These are phyloP conservation scores for Hyposmocoma kahamanoa DNA, from an alignment of 1,140 invertebrate genomes.

Conservation along the genomic window DNA sequence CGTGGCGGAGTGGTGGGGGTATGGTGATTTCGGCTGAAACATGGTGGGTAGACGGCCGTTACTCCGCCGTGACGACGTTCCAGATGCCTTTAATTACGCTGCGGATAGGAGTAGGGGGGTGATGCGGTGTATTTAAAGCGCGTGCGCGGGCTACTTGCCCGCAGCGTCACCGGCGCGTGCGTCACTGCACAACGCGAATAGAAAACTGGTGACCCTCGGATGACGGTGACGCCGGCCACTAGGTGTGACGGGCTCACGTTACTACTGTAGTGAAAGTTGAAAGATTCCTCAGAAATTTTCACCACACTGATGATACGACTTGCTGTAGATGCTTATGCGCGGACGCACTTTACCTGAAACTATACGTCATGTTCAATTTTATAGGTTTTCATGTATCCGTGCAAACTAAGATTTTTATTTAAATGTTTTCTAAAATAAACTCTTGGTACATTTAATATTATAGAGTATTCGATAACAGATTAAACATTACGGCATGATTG, in stretches of 20 bases:
- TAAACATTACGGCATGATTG: too few relatives aligned
- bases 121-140: constrained; percentile 31
- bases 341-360: too few relatives aligned
- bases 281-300: not conserved
- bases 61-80: constrained; percentile 34
- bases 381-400: too few relatives aligned
- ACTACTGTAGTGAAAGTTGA: constrained; percentile 30
- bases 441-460: too few relatives aligned
- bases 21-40: constrained; percentile 36
- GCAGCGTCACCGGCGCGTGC: constrained; percentile 51
- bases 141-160: constrained; percentile 14
- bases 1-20: too few relatives aligned
- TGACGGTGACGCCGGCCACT: constrained; percentile 30
- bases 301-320: too few relatives aligned
- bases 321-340: too few relatives aligned
- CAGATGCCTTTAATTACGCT: constrained; percentile 48
- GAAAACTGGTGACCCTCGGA: constrained; percentile 55
- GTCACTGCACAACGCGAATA: constrained; percentile 58
- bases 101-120: constrained; percentile 11
- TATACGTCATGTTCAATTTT: too few relatives aligned
- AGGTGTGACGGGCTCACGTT: constrained; percentile 48
- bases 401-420: too few relatives aligned
- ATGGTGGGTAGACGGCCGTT: constrained; percentile 43
- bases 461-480: too few relatives aligned
- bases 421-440: too few relatives aligned